These are phyloP conservation scores for Mythimna impura DNA, from an alignment of 2,888 invertebrate species.

Conservation along the genomic window DNA sequence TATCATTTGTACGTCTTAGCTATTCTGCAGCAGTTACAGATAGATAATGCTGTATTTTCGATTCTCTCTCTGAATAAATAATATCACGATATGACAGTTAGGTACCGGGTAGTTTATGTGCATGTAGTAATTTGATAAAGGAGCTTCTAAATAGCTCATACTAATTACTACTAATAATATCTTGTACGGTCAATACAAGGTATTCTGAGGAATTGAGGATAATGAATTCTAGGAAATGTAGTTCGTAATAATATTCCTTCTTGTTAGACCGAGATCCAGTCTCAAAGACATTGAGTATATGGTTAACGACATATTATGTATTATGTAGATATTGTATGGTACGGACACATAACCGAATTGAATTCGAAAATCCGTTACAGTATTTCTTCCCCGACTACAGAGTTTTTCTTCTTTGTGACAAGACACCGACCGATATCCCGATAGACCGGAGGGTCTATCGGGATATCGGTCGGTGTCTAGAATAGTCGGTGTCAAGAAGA, in stretches of 20 bases:
- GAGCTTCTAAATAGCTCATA: background rate
- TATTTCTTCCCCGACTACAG: background rate
- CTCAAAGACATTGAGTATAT: background rate
- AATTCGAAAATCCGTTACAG: background rate
- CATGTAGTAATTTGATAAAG: slow-evolving; percentile 3
- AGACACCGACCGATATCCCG: too few relatives aligned
- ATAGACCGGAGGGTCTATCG: too few relatives aligned
- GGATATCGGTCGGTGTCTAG: too few relatives aligned
- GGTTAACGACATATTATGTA: background rate
- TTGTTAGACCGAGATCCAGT: background rate
- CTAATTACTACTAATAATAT: too few relatives aligned
- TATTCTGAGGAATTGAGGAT: background rate
- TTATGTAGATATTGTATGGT: background rate
- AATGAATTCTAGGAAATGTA: slow-evolving; percentile 2
- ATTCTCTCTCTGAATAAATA: background rate
- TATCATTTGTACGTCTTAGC: background rate
- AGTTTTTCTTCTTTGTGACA: too few relatives aligned
- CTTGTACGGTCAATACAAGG: background rate
- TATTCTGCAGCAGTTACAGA: background rate
- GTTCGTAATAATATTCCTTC: background rate
- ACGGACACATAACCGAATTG: background rate
- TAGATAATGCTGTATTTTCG: background rate
- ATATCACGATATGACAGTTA: background rate
- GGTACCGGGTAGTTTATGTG: too few relatives aligned
- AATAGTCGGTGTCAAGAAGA: too few relatives aligned